Conservation (phyloP, 2,797 vertebrate species). For the Botia kubotai region DNA sequence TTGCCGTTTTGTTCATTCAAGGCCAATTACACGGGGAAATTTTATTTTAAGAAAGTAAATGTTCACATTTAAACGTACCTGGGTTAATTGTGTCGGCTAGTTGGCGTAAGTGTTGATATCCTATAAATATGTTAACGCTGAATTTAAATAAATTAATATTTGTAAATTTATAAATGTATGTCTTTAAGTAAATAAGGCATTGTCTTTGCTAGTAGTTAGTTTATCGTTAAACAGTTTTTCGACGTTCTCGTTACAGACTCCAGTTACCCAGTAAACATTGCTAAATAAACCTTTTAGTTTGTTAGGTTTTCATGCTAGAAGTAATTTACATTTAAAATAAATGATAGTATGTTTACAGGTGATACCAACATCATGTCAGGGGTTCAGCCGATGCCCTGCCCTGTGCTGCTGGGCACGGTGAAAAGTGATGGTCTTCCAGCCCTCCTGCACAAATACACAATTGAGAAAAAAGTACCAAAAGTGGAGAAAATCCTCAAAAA, state of each 20-base stretch:
- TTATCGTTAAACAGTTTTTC: not conserved
- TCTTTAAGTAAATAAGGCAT: not conserved
- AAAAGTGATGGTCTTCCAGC: constrained; percentile 75
- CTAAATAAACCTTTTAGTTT: not conserved
- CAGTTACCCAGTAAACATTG: not conserved
- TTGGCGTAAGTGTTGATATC: not conserved
- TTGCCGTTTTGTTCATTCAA: not conserved
- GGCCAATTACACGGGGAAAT: not conserved
- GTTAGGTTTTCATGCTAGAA: not conserved
- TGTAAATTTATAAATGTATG: too few species aligned
- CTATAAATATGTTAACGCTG: not conserved
- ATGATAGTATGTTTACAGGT: not conserved
- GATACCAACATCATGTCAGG: constrained; percentile 50
- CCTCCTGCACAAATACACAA: constrained; percentile 78
- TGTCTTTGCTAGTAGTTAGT: not conserved
- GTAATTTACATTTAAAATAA: not conserved
- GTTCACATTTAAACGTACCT: not conserved
- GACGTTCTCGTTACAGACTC: not conserved
- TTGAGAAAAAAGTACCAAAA: constrained; percentile 76
- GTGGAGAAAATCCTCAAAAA: constrained; percentile 84
- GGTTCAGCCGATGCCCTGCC: constrained; percentile 75
- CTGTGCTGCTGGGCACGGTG: constrained; percentile 78
- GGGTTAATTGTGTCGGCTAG: not conserved
- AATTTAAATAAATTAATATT: not conserved
- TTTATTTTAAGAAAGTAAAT: not conserved